phyloP scores from a whole-genome alignment of 1,140 invertebrate species.

The Steinernema feltiae region DNA sequence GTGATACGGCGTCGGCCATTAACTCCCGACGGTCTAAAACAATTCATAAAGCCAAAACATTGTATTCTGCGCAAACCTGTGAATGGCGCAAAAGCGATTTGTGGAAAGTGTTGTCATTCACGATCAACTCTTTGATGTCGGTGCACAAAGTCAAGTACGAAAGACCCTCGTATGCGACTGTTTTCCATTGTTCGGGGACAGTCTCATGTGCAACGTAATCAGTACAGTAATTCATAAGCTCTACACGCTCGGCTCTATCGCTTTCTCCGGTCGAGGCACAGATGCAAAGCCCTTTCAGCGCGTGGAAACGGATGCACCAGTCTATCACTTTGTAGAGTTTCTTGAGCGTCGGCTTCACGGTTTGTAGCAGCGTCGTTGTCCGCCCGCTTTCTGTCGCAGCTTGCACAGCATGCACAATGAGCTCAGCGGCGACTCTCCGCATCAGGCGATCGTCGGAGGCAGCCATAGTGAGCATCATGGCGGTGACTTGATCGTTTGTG shows the following conservation, averaged over 20 bases:
- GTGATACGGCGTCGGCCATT: constrained; percentile 57
- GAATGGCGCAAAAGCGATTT: constrained; percentile 80
- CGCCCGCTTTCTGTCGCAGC: constrained; percentile 96
- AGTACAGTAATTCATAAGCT: constrained; percentile 84
- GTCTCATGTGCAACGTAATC: constrained; percentile 58
- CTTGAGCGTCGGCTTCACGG: constrained; percentile 88
- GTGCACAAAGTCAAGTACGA: constrained; percentile 95
- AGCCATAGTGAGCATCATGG: constrained; percentile 96
- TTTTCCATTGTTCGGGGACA: constrained; percentile 44
- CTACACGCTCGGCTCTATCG: constrained; percentile 87
- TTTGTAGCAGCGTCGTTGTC: constrained; percentile 78
- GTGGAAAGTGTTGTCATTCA: constrained; percentile 76
- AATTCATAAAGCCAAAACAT: constrained; percentile 14
- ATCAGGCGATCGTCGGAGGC: constrained; percentile 68
- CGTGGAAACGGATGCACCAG: constrained; percentile 73
- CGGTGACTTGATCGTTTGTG: constrained; percentile 81
- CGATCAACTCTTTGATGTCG: constrained; percentile 92
- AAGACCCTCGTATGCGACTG: constrained; percentile 80
- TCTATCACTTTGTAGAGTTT: constrained; percentile 83
- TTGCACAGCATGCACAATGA: constrained; percentile 57
- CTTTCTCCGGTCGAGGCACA: constrained; percentile 88
- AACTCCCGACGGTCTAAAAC: constrained; percentile 42
- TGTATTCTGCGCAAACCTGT: constrained; percentile 52
- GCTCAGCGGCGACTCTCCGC: constrained; percentile 49
- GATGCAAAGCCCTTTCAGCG: constrained; percentile 80